These are phyloP conservation scores for Nothobranchius furzeri DNA, from an alignment of 2,113 vertebrate genomes.

Conservation along the genomic window DNA sequence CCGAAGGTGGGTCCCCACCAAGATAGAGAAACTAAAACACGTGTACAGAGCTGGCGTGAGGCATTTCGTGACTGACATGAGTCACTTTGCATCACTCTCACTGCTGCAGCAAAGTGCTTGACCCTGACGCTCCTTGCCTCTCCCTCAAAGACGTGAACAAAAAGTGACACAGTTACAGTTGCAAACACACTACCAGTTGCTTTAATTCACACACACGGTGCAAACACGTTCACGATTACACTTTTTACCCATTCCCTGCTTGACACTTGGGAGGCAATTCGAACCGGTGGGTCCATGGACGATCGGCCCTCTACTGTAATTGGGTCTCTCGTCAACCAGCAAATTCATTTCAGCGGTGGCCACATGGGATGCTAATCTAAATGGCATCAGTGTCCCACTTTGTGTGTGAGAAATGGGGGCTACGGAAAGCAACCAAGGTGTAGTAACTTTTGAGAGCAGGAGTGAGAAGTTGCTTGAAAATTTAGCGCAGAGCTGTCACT, in stretches of 20 bases:
- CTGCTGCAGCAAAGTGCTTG: slow-evolving; percentile 54
- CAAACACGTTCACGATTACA: slow-evolving; percentile 15
- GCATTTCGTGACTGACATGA: slow-evolving; percentile 48
- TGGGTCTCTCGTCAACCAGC: slow-evolving; percentile 75
- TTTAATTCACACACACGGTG: not conserved
- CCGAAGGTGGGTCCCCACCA: not conserved
- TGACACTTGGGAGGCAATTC: slow-evolving; percentile 62
- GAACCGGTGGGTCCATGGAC: slow-evolving; percentile 59
- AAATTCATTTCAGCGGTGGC: slow-evolving; percentile 72
- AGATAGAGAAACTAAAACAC: not conserved
- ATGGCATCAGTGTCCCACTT: slow-evolving; percentile 79
- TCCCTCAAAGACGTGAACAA: slow-evolving; percentile 26
- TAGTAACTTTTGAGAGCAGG: slow-evolving; percentile 10
- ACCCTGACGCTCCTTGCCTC: slow-evolving; percentile 53
- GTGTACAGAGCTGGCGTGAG: slow-evolving; percentile 10
- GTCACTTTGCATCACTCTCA: slow-evolving; percentile 58
- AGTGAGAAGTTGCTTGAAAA: slow-evolving; percentile 27
- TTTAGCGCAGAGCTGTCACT: slow-evolving; percentile 19
- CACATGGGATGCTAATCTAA: slow-evolving; percentile 76
- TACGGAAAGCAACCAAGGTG: slow-evolving; percentile 4
- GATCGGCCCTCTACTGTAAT: slow-evolving; percentile 71
- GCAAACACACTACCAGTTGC: slow-evolving; percentile 1
- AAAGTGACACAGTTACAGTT: slow-evolving; percentile 52
- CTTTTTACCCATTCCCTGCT: slow-evolving; percentile 22
- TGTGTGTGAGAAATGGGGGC: slow-evolving; percentile 18